Evolutionary conservation across 2,113 vertebrate genomes (phyloP).

Genomic region (Plestiodon gilberti): DNA sequence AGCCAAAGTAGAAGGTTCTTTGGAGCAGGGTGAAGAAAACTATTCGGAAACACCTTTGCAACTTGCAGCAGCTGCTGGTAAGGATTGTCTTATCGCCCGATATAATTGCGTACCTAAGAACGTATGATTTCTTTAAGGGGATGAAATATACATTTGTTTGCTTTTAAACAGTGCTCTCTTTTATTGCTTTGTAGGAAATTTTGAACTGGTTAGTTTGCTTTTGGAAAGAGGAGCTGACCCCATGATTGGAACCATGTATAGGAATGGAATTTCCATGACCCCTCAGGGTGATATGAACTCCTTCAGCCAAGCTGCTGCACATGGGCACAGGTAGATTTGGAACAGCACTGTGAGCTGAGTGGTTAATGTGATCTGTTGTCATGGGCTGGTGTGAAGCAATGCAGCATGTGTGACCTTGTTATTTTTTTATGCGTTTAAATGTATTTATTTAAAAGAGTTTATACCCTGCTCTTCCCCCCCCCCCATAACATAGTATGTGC

Average conservation of each 20-base stretch:
- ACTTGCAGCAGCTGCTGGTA: conserved; percentile 95
- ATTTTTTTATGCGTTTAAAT: background rate
- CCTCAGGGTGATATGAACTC: conserved; percentile 98
- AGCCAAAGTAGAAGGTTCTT: conserved; percentile 95
- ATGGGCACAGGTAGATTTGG: conserved; percentile 95
- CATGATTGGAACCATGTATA: conserved; percentile 96
- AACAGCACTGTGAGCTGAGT: conserved; percentile 45
- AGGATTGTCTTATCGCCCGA: conserved; percentile 39
- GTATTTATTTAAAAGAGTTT: too few species aligned
- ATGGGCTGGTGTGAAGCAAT: conserved; percentile 29
- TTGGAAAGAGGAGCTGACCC: conserved; percentile 94
- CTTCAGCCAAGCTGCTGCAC: conserved; percentile 97
- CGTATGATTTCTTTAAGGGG: conserved; percentile 16
- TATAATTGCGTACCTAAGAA: background rate
- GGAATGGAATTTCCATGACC: conserved; percentile 94
- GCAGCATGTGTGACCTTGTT: background rate
- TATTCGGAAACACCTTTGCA: conserved; percentile 97
- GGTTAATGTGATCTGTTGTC: conserved; percentile 30
- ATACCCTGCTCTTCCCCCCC: too few species aligned
- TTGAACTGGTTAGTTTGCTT: conserved; percentile 96
- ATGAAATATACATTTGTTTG: conserved; percentile 18
- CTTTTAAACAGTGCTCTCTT: conserved; percentile 54
- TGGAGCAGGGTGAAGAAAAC: conserved; percentile 95
- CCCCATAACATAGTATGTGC: too few species aligned
- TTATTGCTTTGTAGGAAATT: conserved; percentile 88